Evolutionary conservation across 2,888 invertebrate genomes (phyloP), one percentile per base, ranked within the genome.

Genomic region (Dryocosmus kuriphilus): DNA sequence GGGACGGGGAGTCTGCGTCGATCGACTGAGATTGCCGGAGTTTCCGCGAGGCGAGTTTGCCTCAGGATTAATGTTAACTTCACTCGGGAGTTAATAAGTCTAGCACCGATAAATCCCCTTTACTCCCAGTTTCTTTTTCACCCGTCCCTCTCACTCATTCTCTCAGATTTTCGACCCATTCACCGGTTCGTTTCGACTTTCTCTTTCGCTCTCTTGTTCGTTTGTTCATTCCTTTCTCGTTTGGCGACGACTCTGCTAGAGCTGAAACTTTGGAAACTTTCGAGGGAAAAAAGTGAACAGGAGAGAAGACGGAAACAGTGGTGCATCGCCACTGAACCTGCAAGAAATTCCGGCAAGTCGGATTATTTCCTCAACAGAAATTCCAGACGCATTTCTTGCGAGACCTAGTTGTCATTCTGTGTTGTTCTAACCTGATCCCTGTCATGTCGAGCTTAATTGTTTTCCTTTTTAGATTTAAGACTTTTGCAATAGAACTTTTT

Each of bases 21-120:
- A 77, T 79, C 77, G 80, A 78, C 80, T 80, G 81, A 80, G 81
- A 79, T 80, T 82, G 85, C 80, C 78, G 77, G 79, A 83, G 82
- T 85, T 86, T 82, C 41, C 76, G 81, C 77, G 76, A 82, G 81
- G 63, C 74, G 62, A 82, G 79, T 82, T 80, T 75, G 79, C 81
- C 82, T 84, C 84, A 85, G 88, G 87, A 88, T 90, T 89, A 89
- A 89, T 90, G 90, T 90, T 88, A 89, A 89, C 88, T 90, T 87
- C 85, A 85, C 88, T 88, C 82, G 85, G 83, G 87, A 89, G 89
- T 89, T 90, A 89, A 89, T 89, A 90, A 89, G 89, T 89, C 88
- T 86, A 86, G 85, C 87, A 86, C 86, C 86, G 87, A 88, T 90
- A 90, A 90, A 90, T 90, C 88, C 87, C 81, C 84, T 86, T 87